Evolutionary conservation across 2,113 vertebrate species (phyloP), one percentile per base, ranked within the genome.

Genomic region (Lagopus leucura): DNA sequence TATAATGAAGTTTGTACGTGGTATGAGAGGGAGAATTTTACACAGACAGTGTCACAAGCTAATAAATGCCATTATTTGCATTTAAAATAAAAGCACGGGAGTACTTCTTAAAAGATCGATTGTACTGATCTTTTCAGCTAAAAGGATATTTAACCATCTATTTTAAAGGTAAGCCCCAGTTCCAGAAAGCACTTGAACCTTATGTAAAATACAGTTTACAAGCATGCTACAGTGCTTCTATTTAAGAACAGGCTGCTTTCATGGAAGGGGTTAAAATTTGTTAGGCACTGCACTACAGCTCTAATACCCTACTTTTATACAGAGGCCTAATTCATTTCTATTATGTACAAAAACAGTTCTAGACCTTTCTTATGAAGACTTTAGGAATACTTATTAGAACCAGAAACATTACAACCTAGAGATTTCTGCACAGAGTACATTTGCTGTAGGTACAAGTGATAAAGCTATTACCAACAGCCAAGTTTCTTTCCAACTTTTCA

Each of bases 401-500:
- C 43, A 95, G 85, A 78, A 96, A 89, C 18, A 48, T 48, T 72
- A 30, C 61, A 93, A 86, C 82, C 40, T 79, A 69, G 61, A 95
- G 85, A 83, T 75, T 82, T 91, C 88, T 94, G 57, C 52, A 65
- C 36, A 82, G 66, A 83, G 16, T 81, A 64, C 0, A 0, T 65
- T 93, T 93, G 87, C 82, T 97, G 89, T 87, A 96, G 85, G 85
- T 87, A 89, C 52, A 95, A 92, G 60, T 85, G 85, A 88, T 96
- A 97, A 95, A 96, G 74, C 93, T 82, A 74, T 38, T 84, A 82
- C 80, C 80, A 95, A 92, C 95, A 94, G 93, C 91, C 96, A 97
- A 96, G 90, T 97, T 97, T 90, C 97, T 91, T 96, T 96, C 96
- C 89, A 97, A 3, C 95, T 95, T 96, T 95, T 97, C 96, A 96